These are phyloP conservation scores for Anarhynchus alexandrinus DNA, from an alignment of 2,113 vertebrate species.

Conservation along the genomic window DNA sequence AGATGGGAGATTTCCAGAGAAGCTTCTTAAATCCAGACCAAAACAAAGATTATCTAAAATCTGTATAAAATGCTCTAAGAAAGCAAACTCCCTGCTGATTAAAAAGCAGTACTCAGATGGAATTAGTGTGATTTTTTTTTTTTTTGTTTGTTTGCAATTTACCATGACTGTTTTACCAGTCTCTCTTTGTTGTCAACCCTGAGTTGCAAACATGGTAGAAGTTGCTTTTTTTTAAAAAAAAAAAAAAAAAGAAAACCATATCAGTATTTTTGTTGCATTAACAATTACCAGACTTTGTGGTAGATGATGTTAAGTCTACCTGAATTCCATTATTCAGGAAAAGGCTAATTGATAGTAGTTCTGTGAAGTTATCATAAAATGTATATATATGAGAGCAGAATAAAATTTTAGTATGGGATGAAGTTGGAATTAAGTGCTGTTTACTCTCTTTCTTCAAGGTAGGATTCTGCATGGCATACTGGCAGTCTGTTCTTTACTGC, in stretches of 20 bases:
- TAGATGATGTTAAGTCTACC: background rate
- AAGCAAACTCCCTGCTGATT: background rate
- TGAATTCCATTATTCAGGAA: background rate
- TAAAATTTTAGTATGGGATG: background rate
- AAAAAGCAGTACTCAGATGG: background rate
- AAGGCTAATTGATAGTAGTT: background rate
- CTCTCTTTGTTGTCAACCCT: background rate
- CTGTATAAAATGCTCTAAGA: background rate
- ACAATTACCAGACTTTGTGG: background rate
- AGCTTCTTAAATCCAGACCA: background rate
- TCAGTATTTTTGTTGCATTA: background rate
- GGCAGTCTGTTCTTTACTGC: background rate
- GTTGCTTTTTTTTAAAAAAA: background rate
- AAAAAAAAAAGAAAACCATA: background rate
- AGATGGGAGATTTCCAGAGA: background rate
- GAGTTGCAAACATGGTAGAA: background rate
- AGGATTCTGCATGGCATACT: background rate
- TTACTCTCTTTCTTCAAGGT: background rate
- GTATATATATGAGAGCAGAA: background rate
- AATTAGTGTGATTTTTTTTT: background rate
- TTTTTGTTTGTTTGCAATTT: background rate
- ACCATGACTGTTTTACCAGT: background rate
- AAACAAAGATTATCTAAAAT: background rate
- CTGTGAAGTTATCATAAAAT: background rate
- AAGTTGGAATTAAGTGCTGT: background rate